Base-by-base conservation (phyloP, 1,140 invertebrate genomes). In the Pogonomyrmex californicus region DNA sequence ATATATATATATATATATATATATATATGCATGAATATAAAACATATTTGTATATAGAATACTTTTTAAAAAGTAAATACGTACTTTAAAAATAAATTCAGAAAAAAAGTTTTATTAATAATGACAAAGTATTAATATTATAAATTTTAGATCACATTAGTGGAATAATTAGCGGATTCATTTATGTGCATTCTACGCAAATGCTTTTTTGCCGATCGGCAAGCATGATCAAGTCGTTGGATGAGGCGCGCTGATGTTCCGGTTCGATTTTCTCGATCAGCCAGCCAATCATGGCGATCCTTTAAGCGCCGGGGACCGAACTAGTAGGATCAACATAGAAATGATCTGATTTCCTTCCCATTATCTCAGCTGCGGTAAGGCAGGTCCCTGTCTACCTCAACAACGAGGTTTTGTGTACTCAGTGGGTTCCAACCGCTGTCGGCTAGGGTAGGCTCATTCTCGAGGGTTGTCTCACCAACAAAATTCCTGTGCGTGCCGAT, bases 341-440 rank as follows among this genome's bases (percentile, higher is more conserved):
- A 95, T 95, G 94, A 95, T 95, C 95, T 95, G 94, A 95, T 95
- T 95, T 95, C 93, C 94, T 95, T 95, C 93, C 94, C 93, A 95
- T 95, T 95, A 95, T 95, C 94, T 95, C 91, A 86, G 87, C 79
- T 86, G 86, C 63, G 75, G 82, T 54, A 85, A 86, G 86, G 70
- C 75, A 89, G 60, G 81, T 73, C 47, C 44, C 83, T 86, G 63
- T 63, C 79, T 86, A 83, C 70, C 75, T 83, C 85, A 47, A 86
- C 70, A 85, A 83, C 85, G 71, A 82, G 90, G 87, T 91, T 83
- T 91, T 91, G 92, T 91, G 81, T 91, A 90, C 87, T 91, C 86
- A 87, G 90, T 82, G 75, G 87, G 87, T 85, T 76, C 49, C 75
- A 63, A 76, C 76, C 85, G 49, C 79, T 85, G 44, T 30, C 58